These are phyloP conservation scores for Phalera bucephala DNA, from an alignment of 2,888 invertebrate species.

Conservation along the genomic window DNA sequence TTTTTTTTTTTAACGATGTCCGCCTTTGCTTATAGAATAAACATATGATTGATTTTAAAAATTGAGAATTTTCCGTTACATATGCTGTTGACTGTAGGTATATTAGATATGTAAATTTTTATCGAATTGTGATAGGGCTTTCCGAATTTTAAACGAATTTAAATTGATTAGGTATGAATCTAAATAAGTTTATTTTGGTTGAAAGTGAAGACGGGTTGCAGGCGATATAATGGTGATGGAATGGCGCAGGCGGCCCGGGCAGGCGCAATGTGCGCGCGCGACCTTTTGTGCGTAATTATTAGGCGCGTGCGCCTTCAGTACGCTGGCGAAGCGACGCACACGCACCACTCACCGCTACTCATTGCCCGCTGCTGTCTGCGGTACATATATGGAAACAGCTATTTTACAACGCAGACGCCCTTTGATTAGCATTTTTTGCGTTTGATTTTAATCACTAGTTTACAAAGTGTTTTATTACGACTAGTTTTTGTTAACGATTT, in stretches of 20 bases:
- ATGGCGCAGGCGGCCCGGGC: conserved; percentile 28
- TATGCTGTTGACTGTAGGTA: too few relatives aligned
- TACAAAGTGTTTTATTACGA: conserved; percentile 42
- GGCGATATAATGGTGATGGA: conserved; percentile 27
- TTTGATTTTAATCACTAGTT: conserved; percentile 60
- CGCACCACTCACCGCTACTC: conserved; percentile 34
- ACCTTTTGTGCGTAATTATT: conserved; percentile 77
- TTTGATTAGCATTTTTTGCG: conserved; percentile 63
- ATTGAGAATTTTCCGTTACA: too few relatives aligned
- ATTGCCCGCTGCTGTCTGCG: conserved; percentile 35
- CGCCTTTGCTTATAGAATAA: too few relatives aligned
- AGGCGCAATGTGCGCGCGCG: conserved; percentile 76
- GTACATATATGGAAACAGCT: conserved; percentile 63
- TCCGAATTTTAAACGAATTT: too few relatives aligned
- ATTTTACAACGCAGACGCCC: conserved; percentile 56
- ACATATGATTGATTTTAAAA: too few relatives aligned
- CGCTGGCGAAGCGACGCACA: too few relatives aligned
- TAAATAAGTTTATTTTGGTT: conserved; percentile 4
- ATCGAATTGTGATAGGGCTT: too few relatives aligned
- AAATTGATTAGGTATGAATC: too few relatives aligned
- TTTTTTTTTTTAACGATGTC: too few relatives aligned
- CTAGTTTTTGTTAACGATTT: conserved; percentile 13
- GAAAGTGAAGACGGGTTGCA: conserved; percentile 30
- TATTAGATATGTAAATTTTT: too few relatives aligned
- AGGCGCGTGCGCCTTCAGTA: conserved; percentile 64